Evolutionary conservation across 2,888 invertebrate genomes (phyloP).

Genomic region (Amblyteles armatorius): DNA sequence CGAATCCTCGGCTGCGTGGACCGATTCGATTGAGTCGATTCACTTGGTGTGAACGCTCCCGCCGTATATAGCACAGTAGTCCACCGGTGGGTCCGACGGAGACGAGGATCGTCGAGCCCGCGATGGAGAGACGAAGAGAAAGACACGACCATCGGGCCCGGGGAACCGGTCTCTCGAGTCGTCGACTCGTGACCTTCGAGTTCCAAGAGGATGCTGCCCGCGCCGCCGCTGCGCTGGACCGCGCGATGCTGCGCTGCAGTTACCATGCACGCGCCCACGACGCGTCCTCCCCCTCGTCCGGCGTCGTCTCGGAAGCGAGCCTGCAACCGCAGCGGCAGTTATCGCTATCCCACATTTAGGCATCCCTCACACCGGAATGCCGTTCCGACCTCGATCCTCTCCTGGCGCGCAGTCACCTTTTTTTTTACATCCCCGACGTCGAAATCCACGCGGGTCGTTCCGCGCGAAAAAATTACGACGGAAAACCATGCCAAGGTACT

Average conservation of each 20-base stretch:
- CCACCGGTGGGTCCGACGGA: slow-evolving; percentile 28
- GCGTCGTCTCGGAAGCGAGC: slow-evolving; percentile 69
- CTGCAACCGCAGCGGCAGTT: slow-evolving; percentile 73
- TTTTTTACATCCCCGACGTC: not conserved
- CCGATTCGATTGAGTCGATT: slow-evolving; percentile 56
- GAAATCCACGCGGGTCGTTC: not conserved
- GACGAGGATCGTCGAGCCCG: slow-evolving; percentile 29
- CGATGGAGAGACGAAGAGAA: slow-evolving; percentile 30
- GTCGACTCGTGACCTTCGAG: slow-evolving; percentile 84
- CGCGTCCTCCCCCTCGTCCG: slow-evolving; percentile 53
- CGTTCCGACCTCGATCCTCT: not conserved
- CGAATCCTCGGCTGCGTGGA: slow-evolving; percentile 42
- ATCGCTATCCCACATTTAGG: slow-evolving; percentile 34
- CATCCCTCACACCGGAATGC: slow-evolving; percentile 31
- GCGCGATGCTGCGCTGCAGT: slow-evolving; percentile 66
- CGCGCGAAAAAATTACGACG: not conserved
- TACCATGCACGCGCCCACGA: slow-evolving; percentile 69
- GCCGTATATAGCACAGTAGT: slow-evolving; percentile 27
- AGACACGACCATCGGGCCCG: slow-evolving; percentile 28
- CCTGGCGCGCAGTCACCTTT: not conserved
- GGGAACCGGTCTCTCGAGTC: slow-evolving; percentile 81
- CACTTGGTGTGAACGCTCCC: slow-evolving; percentile 51
- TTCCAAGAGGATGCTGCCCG: slow-evolving; percentile 71
- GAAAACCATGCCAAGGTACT: not conserved
- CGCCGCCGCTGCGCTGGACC: slow-evolving; percentile 61